Conservation (phyloP, 2,888 invertebrate species). For the Acrocyrtus sp. region DNA sequence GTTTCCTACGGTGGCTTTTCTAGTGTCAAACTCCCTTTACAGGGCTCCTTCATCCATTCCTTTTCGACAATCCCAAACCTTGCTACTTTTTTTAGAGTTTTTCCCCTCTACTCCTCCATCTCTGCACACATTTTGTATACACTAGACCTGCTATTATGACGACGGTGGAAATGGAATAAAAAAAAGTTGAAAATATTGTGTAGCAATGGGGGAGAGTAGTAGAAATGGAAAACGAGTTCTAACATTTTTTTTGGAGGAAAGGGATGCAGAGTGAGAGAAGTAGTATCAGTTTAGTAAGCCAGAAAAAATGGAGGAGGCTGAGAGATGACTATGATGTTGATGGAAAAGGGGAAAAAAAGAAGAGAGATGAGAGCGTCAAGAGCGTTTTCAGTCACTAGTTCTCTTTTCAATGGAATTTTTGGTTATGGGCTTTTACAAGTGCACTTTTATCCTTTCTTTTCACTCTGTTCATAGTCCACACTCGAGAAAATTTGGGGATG, state of each 20-base stretch:
- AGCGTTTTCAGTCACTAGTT: slow-evolving; percentile 31
- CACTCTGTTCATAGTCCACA: background rate
- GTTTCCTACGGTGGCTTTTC: slow-evolving; percentile 26
- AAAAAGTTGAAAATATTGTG: slow-evolving; percentile 8
- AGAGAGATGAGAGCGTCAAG: slow-evolving; percentile 41
- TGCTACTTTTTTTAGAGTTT: slow-evolving; percentile 17
- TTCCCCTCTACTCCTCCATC: background rate
- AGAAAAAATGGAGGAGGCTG: slow-evolving; percentile 22
- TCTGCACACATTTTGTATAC: background rate
- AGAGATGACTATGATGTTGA: slow-evolving; percentile 35
- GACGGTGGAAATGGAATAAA: too few species aligned
- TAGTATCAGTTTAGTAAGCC: slow-evolving; percentile 17
- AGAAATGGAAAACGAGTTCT: slow-evolving; percentile 20
- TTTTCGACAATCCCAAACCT: slow-evolving; percentile 18
- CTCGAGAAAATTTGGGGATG: background rate
- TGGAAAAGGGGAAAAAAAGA: slow-evolving; percentile 30
- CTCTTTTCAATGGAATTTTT: slow-evolving; percentile 47
- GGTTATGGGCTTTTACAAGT: slow-evolving; percentile 48
- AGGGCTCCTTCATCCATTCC: slow-evolving; percentile 12
- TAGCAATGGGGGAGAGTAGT: background rate
- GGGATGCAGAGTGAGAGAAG: too few species aligned
- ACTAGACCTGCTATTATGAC: too few species aligned
- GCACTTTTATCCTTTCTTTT: too few species aligned
- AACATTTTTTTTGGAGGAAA: background rate
- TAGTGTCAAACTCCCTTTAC: slow-evolving; percentile 24